These are phyloP conservation scores for Talpa occidentalis DNA, from an alignment of 2,113 vertebrate genomes.

Conservation along the genomic window DNA sequence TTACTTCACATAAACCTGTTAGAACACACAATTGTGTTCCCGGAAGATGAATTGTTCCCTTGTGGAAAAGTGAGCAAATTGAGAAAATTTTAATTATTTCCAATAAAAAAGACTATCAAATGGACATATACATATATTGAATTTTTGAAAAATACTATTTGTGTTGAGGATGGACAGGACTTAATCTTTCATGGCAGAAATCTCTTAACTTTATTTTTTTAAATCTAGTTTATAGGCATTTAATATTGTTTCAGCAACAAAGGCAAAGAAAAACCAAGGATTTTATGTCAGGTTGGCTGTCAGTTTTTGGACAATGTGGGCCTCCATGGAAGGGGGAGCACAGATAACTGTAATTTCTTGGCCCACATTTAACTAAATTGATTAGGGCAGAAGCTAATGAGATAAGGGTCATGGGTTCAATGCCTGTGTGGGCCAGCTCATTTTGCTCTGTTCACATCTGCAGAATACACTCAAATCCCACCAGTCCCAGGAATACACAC, in stretches of 20 bases:
- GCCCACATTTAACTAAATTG: conserved; percentile 14
- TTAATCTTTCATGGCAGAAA: background rate
- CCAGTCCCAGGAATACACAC: background rate
- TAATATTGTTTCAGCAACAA: conserved; percentile 36
- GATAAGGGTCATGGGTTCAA: background rate
- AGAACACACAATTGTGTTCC: conserved; percentile 15
- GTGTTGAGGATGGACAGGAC: background rate
- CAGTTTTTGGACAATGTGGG: background rate
- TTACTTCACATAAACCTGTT: background rate
- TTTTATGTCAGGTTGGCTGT: background rate
- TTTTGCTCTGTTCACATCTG: background rate
- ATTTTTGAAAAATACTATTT: background rate
- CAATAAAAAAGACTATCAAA: conserved; percentile 12
- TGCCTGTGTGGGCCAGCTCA: background rate
- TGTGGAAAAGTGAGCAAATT: conserved; percentile 42
- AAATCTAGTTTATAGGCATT: background rate
- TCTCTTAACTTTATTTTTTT: conserved; percentile 29
- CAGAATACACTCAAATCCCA: background rate
- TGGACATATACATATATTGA: conserved; percentile 7
- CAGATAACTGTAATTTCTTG: background rate
- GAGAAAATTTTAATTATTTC: conserved; percentile 57
- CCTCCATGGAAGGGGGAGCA: background rate
- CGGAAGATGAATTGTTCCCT: conserved; percentile 31
- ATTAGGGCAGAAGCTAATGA: conserved; percentile 41
- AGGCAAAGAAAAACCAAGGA: background rate